Percentiles rank a stretch among this genome's conserved stretches.
These are phyloP conservation scores for human DNA, from an alignment of 2,113 vertebrate species.

Conservation along the genomic window DNA sequence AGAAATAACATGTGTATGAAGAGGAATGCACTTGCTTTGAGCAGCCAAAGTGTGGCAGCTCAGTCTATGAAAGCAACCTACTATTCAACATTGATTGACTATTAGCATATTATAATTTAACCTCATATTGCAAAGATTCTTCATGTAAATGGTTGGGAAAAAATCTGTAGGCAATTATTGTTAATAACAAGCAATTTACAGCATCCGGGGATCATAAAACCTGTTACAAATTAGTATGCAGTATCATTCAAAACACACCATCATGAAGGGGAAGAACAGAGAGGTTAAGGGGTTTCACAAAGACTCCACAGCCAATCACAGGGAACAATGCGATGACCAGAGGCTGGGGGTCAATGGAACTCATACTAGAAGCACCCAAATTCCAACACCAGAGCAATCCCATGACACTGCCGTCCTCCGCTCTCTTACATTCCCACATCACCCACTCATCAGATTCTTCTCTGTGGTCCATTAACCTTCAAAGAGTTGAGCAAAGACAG, in stretches of 20 bases:
- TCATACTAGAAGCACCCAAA: neutral
- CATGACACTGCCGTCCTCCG: neutral
- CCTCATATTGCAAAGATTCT: slow-evolving; percentile 69
- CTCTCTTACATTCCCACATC: neutral
- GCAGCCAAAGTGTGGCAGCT: slow-evolving; percentile 50
- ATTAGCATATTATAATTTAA: slow-evolving; percentile 66
- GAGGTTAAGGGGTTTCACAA: slow-evolving; percentile 11
- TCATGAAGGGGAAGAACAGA: neutral
- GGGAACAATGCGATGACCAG: neutral
- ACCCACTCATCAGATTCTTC: neutral
- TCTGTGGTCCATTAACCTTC: neutral
- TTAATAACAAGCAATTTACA: slow-evolving; percentile 76
- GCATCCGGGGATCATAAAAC: slow-evolving; percentile 58
- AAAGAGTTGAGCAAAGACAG: neutral
- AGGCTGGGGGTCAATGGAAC: neutral
- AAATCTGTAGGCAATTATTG: slow-evolving; percentile 75
- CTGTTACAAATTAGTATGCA: slow-evolving; percentile 61
- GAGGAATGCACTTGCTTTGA: slow-evolving; percentile 18
- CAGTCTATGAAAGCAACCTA: neutral
- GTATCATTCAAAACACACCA: slow-evolving; percentile 18
- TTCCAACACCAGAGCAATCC: neutral
- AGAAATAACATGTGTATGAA: neutral
- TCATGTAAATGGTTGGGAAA: slow-evolving; percentile 70
- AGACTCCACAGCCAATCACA: neutral
- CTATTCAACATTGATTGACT: slow-evolving; percentile 47